Evolutionary conservation across 2,113 vertebrate species (phyloP).

Genomic region (Nyctibius bracteatus): DNA sequence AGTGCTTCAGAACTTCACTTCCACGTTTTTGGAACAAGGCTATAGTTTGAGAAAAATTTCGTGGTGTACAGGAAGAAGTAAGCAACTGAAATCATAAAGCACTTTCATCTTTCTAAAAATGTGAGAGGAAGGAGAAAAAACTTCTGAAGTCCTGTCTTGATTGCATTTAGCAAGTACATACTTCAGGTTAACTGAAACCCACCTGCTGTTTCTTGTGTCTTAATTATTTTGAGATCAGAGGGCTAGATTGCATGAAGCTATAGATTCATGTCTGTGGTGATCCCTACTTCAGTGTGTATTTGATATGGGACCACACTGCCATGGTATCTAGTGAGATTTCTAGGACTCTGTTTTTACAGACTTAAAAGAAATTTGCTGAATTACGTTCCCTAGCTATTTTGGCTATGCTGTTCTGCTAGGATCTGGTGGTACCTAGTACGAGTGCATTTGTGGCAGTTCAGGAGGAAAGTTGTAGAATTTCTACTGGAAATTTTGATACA

Average conservation of each 20-base stretch:
- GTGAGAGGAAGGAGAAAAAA: background rate
- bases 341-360: background rate
- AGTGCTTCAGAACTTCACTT: background rate
- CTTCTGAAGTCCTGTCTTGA: background rate
- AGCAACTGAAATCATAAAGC: background rate
- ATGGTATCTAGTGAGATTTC: background rate
- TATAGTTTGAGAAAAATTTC: background rate
- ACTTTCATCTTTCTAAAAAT: background rate
- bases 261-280: background rate
- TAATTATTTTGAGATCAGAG: background rate
- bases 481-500: background rate
- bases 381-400: background rate
- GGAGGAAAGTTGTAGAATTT: background rate
- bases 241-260: background rate
- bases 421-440: background rate
- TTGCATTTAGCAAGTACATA: background rate
- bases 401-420: background rate
- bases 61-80: background rate
- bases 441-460: background rate
- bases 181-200: background rate
- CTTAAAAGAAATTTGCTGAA: background rate
- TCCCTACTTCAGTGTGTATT: background rate
- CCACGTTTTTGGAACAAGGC: background rate
- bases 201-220: background rate
- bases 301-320: background rate